Conservation (phyloP, 1,140 invertebrate genomes). For the Eriosoma lanigerum region DNA sequence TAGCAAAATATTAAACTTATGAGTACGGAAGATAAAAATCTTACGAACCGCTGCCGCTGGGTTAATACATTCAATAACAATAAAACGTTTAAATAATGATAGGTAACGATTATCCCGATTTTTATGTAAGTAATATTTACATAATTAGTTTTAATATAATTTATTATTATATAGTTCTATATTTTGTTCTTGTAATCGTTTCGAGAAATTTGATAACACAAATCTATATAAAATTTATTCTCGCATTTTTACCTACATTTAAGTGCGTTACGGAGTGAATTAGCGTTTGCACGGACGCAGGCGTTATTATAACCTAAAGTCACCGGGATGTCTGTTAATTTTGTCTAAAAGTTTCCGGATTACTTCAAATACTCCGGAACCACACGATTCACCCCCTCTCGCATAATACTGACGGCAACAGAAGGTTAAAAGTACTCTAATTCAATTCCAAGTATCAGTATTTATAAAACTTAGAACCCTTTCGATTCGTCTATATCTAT, state of each 20-base stretch:
- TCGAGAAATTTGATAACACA: not conserved
- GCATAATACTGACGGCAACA: not conserved
- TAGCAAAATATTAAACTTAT: no score
- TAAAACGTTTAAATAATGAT: no score
- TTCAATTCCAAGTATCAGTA: conserved; percentile 29
- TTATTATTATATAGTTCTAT: no score
- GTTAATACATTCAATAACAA: no score
- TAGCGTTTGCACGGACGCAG: not conserved
- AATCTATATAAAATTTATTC: not conserved
- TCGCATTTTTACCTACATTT: no score
- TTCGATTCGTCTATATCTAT: not conserved
- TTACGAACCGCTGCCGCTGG: no score
- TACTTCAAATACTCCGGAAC: not conserved
- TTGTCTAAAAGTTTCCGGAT: conserved; percentile 21
- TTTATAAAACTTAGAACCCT: conserved; percentile 2
- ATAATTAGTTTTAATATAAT: no score
- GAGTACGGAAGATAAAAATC: no score
- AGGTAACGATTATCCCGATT: no score
- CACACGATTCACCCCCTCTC: not conserved
- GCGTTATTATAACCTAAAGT: conserved; percentile 1
- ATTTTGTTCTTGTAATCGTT: not conserved
- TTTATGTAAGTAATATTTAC: no score
- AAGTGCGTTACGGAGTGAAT: conserved; percentile 5
- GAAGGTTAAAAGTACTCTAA: conserved; percentile 29
- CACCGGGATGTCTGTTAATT: conserved; percentile 17